Evolutionary conservation across 2,888 invertebrate genomes (phyloP), one percentile per base, ranked within the genome.

Genomic region (Drosophila robusta): DNA sequence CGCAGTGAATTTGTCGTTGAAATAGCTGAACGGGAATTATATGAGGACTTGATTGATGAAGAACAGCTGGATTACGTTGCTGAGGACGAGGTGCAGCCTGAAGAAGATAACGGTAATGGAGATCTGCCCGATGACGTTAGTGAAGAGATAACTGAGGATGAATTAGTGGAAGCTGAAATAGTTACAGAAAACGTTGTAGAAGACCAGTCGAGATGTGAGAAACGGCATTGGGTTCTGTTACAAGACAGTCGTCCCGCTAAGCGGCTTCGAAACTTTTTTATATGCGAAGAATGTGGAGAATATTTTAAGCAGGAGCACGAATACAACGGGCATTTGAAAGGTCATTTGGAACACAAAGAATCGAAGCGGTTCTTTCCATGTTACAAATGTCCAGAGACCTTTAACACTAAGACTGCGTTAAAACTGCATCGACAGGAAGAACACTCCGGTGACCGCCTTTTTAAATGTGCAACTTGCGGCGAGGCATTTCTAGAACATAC

Each of bases 221-320:
- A 78, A 54, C 46, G 69, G 3, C 62, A 74, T 38, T 38, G 51
- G 24, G 75, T 68, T 1, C 8, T 68, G 12, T 2, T 75, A 5
- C 16, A 74, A 34, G 69, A 55, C 2, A 60, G 0, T 5, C 54
- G 60, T 3, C 66, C 79, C 0, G 26, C 22, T 4, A 85, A 86
- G 14, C 60, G 83, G 6, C n/a, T 41, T 0, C 70, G 74, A 0
- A 69, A 89, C n/a, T 82, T 82, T 39, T 82, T 87, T 5, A 86
- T 82, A 9, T 89, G 88, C 46, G 64, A 75, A 41, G 66, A 79
- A 11, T 85, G 84, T 52, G 74, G 87, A 4, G 63, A 61, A 22
- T 56, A 54, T 26, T 85, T 74, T 9, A 54, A 61, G 0, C 9
- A 55, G 1, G 72, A 76, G 18, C 3, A 16, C 24, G 29, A 57